Evolutionary conservation across 2,888 invertebrate species (phyloP).

Genomic region (Disparrhopalites patrizii): DNA sequence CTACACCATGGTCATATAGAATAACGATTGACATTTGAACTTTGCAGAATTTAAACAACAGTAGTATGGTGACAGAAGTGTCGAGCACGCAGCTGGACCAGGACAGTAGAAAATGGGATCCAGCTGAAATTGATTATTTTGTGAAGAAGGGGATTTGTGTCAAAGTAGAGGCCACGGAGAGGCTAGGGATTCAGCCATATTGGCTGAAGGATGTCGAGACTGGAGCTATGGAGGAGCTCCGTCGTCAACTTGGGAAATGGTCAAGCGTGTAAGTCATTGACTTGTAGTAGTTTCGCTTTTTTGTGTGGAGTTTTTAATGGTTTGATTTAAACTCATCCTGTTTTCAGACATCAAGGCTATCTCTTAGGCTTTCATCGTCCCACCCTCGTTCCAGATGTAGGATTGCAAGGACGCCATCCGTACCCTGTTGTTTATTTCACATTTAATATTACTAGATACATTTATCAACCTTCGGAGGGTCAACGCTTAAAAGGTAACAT

Average conservation of each 20-base stretch:
- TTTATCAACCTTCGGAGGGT: conserved; percentile 10
- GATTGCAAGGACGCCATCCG: conserved; percentile 4
- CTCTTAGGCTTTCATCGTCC: conserved; percentile 10
- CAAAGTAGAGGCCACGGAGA: conserved; percentile 16
- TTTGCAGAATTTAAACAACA: too few relatives aligned
- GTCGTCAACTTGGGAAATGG: conserved; percentile 19
- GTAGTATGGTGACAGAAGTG: not conserved
- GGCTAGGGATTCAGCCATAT: conserved; percentile 23
- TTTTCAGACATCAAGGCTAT: conserved; percentile 14
- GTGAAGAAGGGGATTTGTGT: conserved; percentile 8
- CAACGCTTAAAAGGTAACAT: conserved; percentile 13
- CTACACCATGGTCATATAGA: too few relatives aligned
- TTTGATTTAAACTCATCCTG: not conserved
- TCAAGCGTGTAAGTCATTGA: conserved; percentile 8
- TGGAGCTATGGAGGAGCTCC: conserved; percentile 26
- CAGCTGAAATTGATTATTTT: not conserved
- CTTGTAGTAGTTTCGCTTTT: not conserved
- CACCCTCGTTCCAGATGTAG: not conserved
- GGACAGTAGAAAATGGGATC: not conserved
- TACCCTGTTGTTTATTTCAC: conserved; percentile 16
- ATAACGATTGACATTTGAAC: too few relatives aligned
- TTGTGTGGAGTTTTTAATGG: not conserved
- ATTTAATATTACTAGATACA: conserved; percentile 15
- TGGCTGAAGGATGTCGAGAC: conserved; percentile 11
- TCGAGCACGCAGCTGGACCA: not conserved